Percentiles rank a stretch among this genome's conserved stretches.
These are phyloP conservation scores for Diadegma fenestrale DNA, from an alignment of 2,888 invertebrate species.

Conservation along the genomic window DNA sequence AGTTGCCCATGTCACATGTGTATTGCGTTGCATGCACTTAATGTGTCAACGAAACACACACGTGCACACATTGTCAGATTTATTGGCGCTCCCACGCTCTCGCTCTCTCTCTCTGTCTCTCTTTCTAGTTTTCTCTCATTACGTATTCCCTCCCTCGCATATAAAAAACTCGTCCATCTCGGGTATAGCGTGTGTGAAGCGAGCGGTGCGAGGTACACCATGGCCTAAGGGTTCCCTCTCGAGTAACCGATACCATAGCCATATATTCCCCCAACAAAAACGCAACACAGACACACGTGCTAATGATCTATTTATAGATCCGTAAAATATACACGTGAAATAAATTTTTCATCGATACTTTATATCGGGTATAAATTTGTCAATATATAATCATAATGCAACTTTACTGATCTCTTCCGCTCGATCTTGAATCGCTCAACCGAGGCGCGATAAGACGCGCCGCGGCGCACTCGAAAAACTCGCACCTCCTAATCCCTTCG, in stretches of 20 bases:
- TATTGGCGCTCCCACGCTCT: conserved; percentile 46
- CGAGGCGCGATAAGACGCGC: background rate
- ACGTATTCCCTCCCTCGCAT: background rate
- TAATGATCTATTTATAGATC: conserved; percentile 65
- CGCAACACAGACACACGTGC: conserved; percentile 8
- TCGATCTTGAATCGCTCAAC: conserved; percentile 34
- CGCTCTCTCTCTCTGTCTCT: background rate
- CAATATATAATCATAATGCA: conserved; percentile 60
- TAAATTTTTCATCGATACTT: conserved; percentile 26
- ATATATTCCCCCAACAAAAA: conserved; percentile 36
- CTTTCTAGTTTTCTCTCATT: background rate
- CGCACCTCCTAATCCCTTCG: background rate
- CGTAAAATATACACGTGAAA: background rate
- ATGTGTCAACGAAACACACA: conserved; percentile 60
- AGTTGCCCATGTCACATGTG: too few relatives aligned
- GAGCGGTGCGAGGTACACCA: conserved; percentile 52
- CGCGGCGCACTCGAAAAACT: background rate
- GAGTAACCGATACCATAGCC: conserved; percentile 66
- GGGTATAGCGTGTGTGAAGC: conserved; percentile 21
- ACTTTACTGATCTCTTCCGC: conserved; percentile 58
- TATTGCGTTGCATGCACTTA: conserved; percentile 56
- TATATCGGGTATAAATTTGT: conserved; percentile 48
- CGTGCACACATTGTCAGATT: background rate
- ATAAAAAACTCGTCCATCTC: conserved; percentile 62
- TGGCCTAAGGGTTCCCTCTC: conserved; percentile 65